Base-by-base conservation (phyloP, 30 jellyfish, hydroid and myxozoan genomes). In the Aurelia sp. region DNA sequence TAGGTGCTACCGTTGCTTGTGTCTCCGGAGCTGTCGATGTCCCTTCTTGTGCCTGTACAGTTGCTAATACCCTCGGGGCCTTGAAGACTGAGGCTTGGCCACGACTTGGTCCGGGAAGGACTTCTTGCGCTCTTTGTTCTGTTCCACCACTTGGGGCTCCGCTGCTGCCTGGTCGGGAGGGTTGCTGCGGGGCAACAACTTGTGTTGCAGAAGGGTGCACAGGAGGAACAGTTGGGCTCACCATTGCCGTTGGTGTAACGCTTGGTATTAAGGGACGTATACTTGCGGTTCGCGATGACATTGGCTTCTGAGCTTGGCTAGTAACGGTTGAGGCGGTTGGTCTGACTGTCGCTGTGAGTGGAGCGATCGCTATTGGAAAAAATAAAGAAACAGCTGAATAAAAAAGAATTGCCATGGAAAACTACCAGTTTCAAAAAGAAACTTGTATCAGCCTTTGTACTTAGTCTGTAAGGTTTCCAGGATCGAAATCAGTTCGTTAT, bases 211-310 rank as follows among this genome's bases (percentile, higher is more conserved):
- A 69, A 20, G 84, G 78, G 13, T 82, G 82, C 12, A 76, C 33
- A 2, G 92, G 84, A 5, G 98, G 98, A 4, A 92, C 98, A 18
- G 98, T 89, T 15, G 99, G 99, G 68, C 99, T 94, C 50, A 94
- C 96, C 99, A 94, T 94, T 22, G 99, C 99, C 19, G 99, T 94
- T 55, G 99, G 99, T 10, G 97, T 88, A 9, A 62, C 67, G 1
- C 88, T 83, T 53, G 90, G 91, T n/a, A 95, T 73, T n/a, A 94
- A 62, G 6, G 99, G 99, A 47, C 97, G 91, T 53, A 94, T 94
- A 52, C 99, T 94, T 13, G 99, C 99, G 16, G 99, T 94, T 21
- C 97, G 96, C 1, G 94, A 47, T 11, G 89, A 75, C 82, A 74
- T 70, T 70, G 88, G 83, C 18, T 79, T 71, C 76, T 84, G 94